These are phyloP conservation scores for Pseudopodoces humilis DNA, from an alignment of 2,113 vertebrate genomes.

Conservation along the genomic window DNA sequence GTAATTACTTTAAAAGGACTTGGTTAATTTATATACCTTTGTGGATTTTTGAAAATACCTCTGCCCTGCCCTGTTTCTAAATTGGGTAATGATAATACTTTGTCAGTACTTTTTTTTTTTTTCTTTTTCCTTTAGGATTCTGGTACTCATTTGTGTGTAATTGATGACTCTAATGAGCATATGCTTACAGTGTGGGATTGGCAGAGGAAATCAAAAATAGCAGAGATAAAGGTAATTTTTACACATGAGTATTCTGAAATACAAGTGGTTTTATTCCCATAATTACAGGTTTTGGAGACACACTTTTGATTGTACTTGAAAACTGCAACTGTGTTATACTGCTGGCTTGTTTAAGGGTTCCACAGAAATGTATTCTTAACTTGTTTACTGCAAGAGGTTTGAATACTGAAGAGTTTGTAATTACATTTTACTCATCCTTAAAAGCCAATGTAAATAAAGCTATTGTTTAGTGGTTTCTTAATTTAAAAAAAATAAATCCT, in stretches of 20 bases:
- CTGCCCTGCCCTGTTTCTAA: background rate
- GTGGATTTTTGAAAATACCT: background rate
- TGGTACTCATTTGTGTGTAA: conserved; percentile 90
- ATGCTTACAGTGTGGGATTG: conserved; percentile 98
- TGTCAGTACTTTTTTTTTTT: background rate
- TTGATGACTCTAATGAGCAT: conserved; percentile 97
- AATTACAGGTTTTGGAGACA: background rate
- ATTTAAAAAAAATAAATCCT: background rate
- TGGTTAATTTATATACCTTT: background rate
- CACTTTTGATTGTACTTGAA: background rate
- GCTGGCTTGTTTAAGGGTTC: background rate
- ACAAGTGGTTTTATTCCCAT: background rate
- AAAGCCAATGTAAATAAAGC: background rate
- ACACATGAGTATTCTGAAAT: background rate
- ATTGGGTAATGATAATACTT: background rate
- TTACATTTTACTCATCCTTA: background rate
- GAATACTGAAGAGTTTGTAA: background rate
- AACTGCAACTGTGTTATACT: background rate
- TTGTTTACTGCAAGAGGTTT: background rate
- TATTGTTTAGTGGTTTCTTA: background rate
- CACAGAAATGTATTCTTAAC: background rate
- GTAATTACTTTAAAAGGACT: background rate
- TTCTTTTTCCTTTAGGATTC: conserved; percentile 82
- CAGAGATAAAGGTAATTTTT: conserved; percentile 92
- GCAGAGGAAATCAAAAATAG: conserved; percentile 93